Conservation (phyloP, 1,140 invertebrate species). For the Hermatobates lingyangjiaoensis region DNA sequence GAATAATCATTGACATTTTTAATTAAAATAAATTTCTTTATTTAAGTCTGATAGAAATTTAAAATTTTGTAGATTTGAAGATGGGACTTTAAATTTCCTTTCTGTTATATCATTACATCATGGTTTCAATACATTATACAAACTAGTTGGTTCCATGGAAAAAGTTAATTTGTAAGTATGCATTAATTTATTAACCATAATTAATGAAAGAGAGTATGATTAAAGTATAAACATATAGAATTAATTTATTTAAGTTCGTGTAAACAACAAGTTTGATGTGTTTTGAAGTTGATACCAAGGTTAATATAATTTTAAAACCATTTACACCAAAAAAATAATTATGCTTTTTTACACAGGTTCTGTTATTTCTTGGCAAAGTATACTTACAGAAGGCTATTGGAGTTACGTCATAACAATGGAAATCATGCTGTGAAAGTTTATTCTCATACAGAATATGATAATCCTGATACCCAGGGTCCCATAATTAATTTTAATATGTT, state of each 20-base stretch:
- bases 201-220: too few species aligned
- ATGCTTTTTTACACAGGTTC: conserved; percentile 26
- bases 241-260: too few species aligned
- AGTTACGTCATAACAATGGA: conserved; percentile 55
- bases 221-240: too few species aligned
- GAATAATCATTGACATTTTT: neutral
- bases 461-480: conserved; percentile 49
- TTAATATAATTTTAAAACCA: too few species aligned
- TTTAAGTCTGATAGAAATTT: too few species aligned
- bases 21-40: neutral
- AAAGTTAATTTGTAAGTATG: too few species aligned
- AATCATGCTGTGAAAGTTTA: conserved; percentile 51
- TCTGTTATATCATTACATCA: conserved; percentile 62
- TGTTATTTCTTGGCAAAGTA: conserved; percentile 58
- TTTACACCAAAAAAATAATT: neutral
- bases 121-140: conserved; percentile 52
- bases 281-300: too few species aligned
- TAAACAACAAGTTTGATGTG: too few species aligned
- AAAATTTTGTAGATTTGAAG: conserved; percentile 69
- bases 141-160: conserved; percentile 40
- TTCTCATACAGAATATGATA: conserved; percentile 42
- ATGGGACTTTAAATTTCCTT: conserved; percentile 78
- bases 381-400: conserved; percentile 40
- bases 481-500: conserved; percentile 79
- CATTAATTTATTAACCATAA: too few species aligned